Evolutionary conservation across 1,140 invertebrate genomes (phyloP).

Genomic region (Camponotus pennsylvanicus): DNA sequence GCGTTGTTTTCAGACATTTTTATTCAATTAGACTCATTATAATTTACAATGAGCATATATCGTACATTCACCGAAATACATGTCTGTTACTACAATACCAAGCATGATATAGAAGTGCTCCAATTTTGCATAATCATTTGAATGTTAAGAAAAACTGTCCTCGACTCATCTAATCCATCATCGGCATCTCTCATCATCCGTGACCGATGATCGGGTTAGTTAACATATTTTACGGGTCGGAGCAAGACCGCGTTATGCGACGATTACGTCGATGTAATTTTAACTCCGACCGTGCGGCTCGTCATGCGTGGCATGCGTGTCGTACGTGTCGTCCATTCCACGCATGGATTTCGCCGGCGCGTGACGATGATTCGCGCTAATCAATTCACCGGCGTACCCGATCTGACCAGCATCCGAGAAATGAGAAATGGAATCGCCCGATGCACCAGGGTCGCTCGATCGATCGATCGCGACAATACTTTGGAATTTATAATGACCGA

Average conservation of each 20-base stretch:
- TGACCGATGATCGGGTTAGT: conserved; percentile 62
- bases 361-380: conserved; percentile 77
- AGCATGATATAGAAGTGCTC: conserved; percentile 1
- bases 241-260: conserved; percentile 57
- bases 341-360: conserved; percentile 69
- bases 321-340: conserved; percentile 62
- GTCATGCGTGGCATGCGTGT: conserved; percentile 62
- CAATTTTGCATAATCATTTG: background rate
- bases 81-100: background rate
- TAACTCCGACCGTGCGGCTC: conserved; percentile 62
- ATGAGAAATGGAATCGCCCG: conserved; percentile 33
- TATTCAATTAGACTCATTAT: conserved; percentile 18
- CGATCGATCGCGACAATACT: conserved; percentile 51
- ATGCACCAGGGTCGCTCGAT: conserved; percentile 67
- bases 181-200: conserved; percentile 40
- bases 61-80: background rate
- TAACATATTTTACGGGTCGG: conserved; percentile 29
- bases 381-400: conserved; percentile 77
- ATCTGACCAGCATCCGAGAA: conserved; percentile 81
- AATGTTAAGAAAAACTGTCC: conserved; percentile 14
- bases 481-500: conserved; percentile 68
- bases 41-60: conserved; percentile 12
- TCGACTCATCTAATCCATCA: conserved; percentile 50
- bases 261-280: conserved; percentile 80
- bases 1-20: background rate